Conservation (phyloP, 1,140 invertebrate genomes). For the Agrypnia vestita region DNA sequence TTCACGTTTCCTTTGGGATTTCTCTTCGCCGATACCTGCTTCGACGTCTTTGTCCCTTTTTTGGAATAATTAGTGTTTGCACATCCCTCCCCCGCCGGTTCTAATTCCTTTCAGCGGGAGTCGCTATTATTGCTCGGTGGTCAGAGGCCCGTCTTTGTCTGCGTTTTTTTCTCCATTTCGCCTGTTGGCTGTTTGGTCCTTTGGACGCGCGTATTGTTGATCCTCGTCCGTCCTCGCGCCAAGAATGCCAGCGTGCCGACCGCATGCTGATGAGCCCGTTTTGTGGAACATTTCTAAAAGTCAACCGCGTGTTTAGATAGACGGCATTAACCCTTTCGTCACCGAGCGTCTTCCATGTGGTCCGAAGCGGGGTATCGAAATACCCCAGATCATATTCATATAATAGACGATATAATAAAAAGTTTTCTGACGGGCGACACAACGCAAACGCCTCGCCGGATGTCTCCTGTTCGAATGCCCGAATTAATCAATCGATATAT, state of each 20-base stretch:
- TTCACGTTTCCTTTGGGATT: background rate
- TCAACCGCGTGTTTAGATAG: too few species aligned
- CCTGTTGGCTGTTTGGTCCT: too few species aligned
- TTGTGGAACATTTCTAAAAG: too few species aligned
- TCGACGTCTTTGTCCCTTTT: background rate
- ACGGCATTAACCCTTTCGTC: too few species aligned
- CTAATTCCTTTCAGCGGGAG: background rate
- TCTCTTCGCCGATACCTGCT: background rate
- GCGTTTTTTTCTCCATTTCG: background rate
- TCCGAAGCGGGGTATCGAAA: too few species aligned
- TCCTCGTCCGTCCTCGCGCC: background rate
- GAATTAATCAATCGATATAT: too few species aligned
- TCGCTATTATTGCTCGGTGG: background rate
- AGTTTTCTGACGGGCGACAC: too few species aligned
- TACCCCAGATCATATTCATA: too few species aligned
- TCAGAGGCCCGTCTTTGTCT: background rate
- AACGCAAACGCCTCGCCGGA: too few species aligned
- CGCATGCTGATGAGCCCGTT: background rate
- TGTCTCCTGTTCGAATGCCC: too few species aligned
- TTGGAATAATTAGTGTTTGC: background rate
- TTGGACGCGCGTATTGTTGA: background rate
- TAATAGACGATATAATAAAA: too few species aligned
- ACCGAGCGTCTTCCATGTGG: too few species aligned
- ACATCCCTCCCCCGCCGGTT: background rate
- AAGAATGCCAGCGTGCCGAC: conserved; percentile 15